Percentiles rank a stretch among this genome's conserved stretches.
Conservation (phyloP, 2,113 vertebrate genomes). For the Tragulus kanchil region DNA sequence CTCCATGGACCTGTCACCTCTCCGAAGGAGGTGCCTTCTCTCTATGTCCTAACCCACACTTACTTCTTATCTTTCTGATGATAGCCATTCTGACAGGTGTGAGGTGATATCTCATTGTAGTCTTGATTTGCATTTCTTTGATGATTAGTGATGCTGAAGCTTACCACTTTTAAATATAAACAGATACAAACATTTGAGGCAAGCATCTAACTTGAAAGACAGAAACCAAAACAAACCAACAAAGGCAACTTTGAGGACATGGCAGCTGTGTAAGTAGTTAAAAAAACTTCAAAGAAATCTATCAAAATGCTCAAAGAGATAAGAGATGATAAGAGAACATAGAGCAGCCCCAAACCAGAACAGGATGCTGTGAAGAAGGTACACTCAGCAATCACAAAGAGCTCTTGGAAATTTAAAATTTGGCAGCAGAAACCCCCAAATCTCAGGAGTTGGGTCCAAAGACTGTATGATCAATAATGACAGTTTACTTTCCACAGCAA, state of each 20-base stretch:
- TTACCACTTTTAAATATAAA: neutral
- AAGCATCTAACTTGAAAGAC: neutral
- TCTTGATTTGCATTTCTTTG: neutral
- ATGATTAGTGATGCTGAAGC: neutral
- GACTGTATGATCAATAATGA: neutral
- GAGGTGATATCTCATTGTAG: neutral
- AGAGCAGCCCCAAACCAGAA: neutral
- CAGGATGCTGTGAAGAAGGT: neutral
- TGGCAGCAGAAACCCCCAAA: conserved; percentile 30
- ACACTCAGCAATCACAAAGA: neutral
- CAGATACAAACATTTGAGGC: neutral
- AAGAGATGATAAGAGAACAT: neutral
- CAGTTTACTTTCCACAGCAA: neutral
- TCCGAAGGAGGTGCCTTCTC: neutral
- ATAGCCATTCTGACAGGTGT: neutral
- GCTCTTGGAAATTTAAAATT: conserved; percentile 21
- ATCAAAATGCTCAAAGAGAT: neutral
- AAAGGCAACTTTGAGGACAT: neutral
- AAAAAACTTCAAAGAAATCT: neutral
- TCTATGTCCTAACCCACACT: neutral
- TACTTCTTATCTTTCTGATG: neutral
- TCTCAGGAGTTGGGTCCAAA: neutral
- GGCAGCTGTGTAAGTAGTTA: neutral
- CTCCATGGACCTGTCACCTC: neutral
- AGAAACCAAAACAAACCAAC: neutral